These are phyloP conservation scores for Phrynosoma platyrhinos DNA, from an alignment of 2,113 vertebrate species.

Conservation along the genomic window DNA sequence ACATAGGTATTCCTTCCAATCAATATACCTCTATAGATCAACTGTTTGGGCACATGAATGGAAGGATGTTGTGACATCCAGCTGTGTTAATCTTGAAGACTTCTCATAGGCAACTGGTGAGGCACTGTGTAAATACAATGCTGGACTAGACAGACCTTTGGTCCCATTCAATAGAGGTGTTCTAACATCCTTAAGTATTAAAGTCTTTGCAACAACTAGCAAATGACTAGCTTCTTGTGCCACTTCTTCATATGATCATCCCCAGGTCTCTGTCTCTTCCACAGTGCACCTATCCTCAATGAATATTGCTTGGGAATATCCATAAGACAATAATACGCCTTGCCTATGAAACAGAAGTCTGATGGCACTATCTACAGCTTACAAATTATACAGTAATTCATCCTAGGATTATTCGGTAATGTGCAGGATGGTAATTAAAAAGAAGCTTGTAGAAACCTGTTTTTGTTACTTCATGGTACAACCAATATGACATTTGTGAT, in stretches of 20 bases:
- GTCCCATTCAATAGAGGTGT: too few relatives aligned
- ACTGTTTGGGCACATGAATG: too few relatives aligned
- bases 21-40: too few relatives aligned
- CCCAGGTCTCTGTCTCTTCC: conserved; percentile 15
- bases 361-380: conserved; percentile 43
- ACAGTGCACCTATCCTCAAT: background rate
- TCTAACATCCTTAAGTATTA: too few relatives aligned
- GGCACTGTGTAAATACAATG: too few relatives aligned
- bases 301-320: background rate
- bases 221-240: background rate
- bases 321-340: background rate
- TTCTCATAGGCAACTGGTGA: too few relatives aligned
- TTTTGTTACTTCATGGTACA: conserved; percentile 37
- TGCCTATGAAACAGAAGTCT: conserved; percentile 14
- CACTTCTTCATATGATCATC: background rate
- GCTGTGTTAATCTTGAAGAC: too few relatives aligned
- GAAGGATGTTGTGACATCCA: too few relatives aligned
- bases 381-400: conserved; percentile 56
- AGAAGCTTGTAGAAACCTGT: conserved; percentile 58
- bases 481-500: conserved; percentile 23
- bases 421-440: conserved; percentile 59
- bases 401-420: conserved; percentile 62
- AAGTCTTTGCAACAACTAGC: background rate
- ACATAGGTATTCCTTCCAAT: too few relatives aligned
- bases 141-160: too few relatives aligned